A percentile compares a stretch with the other conserved stretches of the same genome.
phyloP scores from a whole-genome alignment of 2,797 vertebrate species.

The Varecia variegata region DNA sequence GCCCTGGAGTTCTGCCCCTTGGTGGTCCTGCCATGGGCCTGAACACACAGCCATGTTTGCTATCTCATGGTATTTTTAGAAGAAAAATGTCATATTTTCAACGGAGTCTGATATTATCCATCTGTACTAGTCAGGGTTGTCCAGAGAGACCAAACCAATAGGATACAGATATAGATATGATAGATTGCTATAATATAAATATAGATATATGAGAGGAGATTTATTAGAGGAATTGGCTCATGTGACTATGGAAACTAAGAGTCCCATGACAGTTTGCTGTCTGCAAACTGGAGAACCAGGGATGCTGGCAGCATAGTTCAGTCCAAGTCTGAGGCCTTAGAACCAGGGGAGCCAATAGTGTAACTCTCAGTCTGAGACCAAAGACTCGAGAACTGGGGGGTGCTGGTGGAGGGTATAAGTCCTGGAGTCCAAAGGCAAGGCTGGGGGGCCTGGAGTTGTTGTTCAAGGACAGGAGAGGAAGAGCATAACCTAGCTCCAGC shows the following conservation, averaged over 20 bases:
- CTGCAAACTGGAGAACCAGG: not conserved
- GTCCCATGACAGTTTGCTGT: not conserved
- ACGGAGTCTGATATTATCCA: not conserved
- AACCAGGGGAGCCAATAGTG: not conserved
- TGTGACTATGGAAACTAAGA: not conserved
- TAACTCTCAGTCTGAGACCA: not conserved
- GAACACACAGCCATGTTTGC: not conserved
- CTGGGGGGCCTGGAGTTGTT: not conserved
- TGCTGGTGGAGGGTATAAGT: no score
- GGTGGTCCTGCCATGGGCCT: not conserved
- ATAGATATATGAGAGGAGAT: not conserved
- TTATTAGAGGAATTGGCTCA: not conserved
- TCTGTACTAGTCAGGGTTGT: not conserved
- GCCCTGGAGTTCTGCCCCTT: not conserved
- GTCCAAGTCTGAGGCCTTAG: not conserved
- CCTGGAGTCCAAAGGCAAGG: not conserved
- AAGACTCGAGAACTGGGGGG: not conserved
- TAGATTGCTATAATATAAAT: not conserved
- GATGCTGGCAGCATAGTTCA: not conserved
- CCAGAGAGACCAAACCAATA: not conserved
- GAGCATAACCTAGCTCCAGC: not conserved
- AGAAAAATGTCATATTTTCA: not conserved
- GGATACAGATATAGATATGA: not conserved
- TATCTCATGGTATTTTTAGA: not conserved
- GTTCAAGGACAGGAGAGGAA: not conserved